Evolutionary conservation across 1,140 invertebrate species (phyloP), one percentile per base, ranked within the genome.

Genomic region (Cyclargus thomasi): DNA sequence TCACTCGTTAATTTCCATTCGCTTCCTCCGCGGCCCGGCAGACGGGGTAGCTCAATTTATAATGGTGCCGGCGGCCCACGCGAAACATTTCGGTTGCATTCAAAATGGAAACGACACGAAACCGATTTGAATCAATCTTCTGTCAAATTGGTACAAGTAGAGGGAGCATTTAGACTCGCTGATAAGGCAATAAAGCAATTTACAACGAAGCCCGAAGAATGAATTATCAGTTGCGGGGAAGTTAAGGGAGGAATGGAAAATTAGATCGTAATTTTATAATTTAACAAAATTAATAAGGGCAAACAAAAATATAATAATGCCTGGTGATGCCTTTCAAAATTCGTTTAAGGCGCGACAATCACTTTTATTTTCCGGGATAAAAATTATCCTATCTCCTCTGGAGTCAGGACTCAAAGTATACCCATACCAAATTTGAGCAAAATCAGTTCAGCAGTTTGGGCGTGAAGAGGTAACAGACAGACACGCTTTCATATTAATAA

Each of bases 51-150:
- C 29, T 79, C 83, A 65, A 22, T 62, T 74, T 80, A 81, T 64
- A 65, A 64, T 85, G 82, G 85, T 77, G 35, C 53, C 63, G 35
- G 63, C 65, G 72, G 77, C 64, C 74, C 78, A 78, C 73, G 85
- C 79, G 75, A 77, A 82, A 80, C 77, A 82, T 85, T 85, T 79
- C 79, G 78, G 82, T 79, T 86, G 82, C 80, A 86, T 82, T 78
- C 80, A 76, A 79, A 81, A 81, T 80, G 70, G 76, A 78, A 82
- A 78, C 74, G 70, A 75, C 70, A 70, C 68, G 72, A 81, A 79
- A 76, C 81, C 80, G 82, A 85, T 85, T 81, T 70, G 80, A 80
- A 81, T 88, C 82, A 86, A 88, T 86, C 82, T 83, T 78, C 77
- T 79, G 78, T 80, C 81, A 81, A 83, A 85, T 86, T 83, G 78